These are phyloP conservation scores for Lutjanus argentimaculatus DNA, from an alignment of 2,797 vertebrate species.

Conservation along the genomic window DNA sequence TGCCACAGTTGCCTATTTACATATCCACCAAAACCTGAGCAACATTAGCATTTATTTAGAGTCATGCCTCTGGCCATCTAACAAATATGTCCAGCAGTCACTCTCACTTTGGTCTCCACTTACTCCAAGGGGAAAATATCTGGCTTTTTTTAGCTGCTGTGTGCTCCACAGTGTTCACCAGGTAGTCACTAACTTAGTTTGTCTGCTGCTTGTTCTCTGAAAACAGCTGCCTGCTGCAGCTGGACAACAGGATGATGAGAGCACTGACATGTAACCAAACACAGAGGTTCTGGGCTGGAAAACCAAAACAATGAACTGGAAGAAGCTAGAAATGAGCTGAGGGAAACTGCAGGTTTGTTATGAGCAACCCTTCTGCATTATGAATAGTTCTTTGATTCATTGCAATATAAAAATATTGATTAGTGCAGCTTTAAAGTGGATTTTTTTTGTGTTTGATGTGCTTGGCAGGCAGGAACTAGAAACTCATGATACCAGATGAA, in stretches of 20 bases:
- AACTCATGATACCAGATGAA: not conserved
- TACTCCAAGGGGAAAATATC: not conserved
- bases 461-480: not conserved
- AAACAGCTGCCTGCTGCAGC: not conserved
- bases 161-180: not conserved
- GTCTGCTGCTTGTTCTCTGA: not conserved
- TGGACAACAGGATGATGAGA: not conserved
- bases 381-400: not conserved
- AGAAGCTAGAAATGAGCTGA: not conserved
- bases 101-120: not conserved
- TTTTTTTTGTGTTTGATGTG: not conserved
- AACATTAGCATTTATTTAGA: not conserved
- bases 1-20: not conserved
- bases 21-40: not conserved
- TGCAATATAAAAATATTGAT: not conserved
- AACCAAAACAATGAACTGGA: not conserved
- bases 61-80: not conserved
- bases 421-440: not conserved
- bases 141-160: not conserved
- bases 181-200: not conserved
- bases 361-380: not conserved
- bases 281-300: not conserved
- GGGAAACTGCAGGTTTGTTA: not conserved
- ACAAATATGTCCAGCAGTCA: not conserved
- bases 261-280: not conserved